Percentiles rank a stretch among this genome's conserved stretches.
These are phyloP conservation scores for Vipera latastei DNA, from an alignment of 2,797 vertebrate genomes.

Conservation along the genomic window DNA sequence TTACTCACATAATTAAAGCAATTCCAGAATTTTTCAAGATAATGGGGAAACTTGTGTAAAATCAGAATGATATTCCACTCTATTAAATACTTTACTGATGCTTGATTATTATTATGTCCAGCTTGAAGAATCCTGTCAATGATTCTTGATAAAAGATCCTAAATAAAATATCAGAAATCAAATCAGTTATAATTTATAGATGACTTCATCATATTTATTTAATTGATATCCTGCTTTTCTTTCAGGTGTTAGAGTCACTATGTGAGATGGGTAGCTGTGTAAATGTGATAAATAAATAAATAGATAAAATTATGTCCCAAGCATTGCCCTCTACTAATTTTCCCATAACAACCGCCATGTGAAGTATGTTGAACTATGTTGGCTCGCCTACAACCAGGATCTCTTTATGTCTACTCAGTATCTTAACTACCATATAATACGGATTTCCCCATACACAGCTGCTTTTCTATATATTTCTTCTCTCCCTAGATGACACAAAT, in stretches of 20 bases:
- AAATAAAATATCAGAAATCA: constrained; percentile 46
- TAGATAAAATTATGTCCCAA: not conserved
- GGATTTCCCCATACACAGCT: not conserved
- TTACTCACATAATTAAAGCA: constrained; percentile 82
- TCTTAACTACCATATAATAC: not conserved
- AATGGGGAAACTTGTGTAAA: constrained; percentile 80
- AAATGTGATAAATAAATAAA: not conserved
- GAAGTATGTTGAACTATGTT: not conserved
- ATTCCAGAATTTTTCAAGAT: constrained; percentile 83
- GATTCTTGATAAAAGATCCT: constrained; percentile 80
- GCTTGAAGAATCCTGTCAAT: constrained; percentile 81
- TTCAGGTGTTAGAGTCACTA: not conserved
- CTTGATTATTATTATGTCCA: constrained; percentile 87
- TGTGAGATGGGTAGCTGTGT: not conserved
- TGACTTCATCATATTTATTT: not conserved
- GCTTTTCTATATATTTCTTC: not conserved
- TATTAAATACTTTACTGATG: constrained; percentile 92
- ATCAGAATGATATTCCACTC: constrained; percentile 90
- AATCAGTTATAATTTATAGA: not conserved
- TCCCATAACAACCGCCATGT: not conserved
- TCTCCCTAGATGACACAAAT: not conserved
- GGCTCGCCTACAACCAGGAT: not conserved
- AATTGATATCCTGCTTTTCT: not conserved
- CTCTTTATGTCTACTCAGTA: not conserved
- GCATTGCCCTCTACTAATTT: not conserved